These are phyloP conservation scores for Mycalesis mineus DNA, from an alignment of 2,888 invertebrate genomes.

Conservation along the genomic window DNA sequence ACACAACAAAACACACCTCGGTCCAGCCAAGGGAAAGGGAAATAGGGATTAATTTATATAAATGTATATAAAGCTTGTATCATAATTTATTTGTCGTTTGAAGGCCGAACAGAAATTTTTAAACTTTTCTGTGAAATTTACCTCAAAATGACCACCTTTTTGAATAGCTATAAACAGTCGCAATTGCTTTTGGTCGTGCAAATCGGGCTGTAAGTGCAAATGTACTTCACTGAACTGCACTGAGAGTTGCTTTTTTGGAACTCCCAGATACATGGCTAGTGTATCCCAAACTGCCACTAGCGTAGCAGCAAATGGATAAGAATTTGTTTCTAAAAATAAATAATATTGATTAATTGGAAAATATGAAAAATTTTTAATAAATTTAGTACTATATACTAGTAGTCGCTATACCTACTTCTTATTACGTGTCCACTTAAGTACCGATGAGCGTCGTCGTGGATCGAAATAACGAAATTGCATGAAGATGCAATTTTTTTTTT, in stretches of 20 bases:
- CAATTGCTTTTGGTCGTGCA: slow-evolving; percentile 69
- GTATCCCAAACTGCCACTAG: slow-evolving; percentile 85
- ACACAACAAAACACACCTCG: too few relatives aligned
- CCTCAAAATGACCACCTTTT: slow-evolving; percentile 80
- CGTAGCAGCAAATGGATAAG: slow-evolving; percentile 88
- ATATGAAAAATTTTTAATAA: too few relatives aligned
- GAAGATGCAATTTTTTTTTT: slow-evolving; percentile 38
- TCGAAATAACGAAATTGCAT: slow-evolving; percentile 38
- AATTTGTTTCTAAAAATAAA: slow-evolving; percentile 73
- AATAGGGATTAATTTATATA: too few relatives aligned
- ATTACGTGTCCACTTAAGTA: slow-evolving; percentile 46
- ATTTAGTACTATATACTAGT: too few relatives aligned
- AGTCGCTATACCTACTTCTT: too few relatives aligned
- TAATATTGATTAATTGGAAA: too few relatives aligned
- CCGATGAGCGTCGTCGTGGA: slow-evolving; percentile 46
- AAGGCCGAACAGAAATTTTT: neutral
- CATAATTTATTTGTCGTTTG: too few relatives aligned
- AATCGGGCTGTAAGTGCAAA: slow-evolving; percentile 79
- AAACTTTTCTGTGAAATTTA: too few relatives aligned
- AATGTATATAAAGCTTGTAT: too few relatives aligned
- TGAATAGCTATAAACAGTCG: slow-evolving; percentile 78
- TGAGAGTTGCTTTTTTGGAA: slow-evolving; percentile 78
- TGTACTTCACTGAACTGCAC: slow-evolving; percentile 83
- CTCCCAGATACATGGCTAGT: slow-evolving; percentile 76
- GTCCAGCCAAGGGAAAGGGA: too few relatives aligned